Base-by-base conservation (phyloP, 2,797 vertebrate genomes). In the Melanotaenia nigrans region DNA sequence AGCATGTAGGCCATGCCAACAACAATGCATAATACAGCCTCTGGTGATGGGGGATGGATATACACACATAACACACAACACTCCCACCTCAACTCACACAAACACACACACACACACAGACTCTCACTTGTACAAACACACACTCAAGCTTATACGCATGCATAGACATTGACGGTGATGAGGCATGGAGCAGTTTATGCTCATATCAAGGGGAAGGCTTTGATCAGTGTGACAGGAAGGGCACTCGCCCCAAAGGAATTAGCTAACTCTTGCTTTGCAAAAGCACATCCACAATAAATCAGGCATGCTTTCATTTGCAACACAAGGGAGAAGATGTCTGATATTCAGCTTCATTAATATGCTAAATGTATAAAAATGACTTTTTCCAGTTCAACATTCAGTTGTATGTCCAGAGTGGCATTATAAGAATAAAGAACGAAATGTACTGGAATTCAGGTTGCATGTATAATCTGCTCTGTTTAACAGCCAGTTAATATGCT, bases 1-100 rank as follows among this genome's bases (percentile, higher is more conserved):
- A 94, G 92, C 94, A 95, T 94, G 92, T 95, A 94, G 94, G 94
- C 91, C 93, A 94, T 83, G 90, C 87, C 87, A 92, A 93, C 93
- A 94, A 94, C 92, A 94, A 94, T 92, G 91, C 92, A 91, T 90
- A 93, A 92, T 91, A 92, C 89, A 93, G 92, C 91, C 91, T 86
- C 87, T 84, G 88, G 93, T 92, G 89, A 90, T 93, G 89, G 87
- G 85, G 88, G 85, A 82, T 77, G 81, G 78, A 89, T 82, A 82
- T 32, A 25, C 14, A 73, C 81, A 75, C 75, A 78, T 67, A 86
- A 81, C 70, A 72, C 33, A 35, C 56, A 76, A 77, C 51, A 30
- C 75, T 62, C 76, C 73, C 65, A 68, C 66, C 76, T 81, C 70
- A 75, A 28, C 54, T 74, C 80, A 45, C 54, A 65, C 62, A 63